Percentiles rank a stretch among this genome's conserved stretches.
Evolutionary conservation across 2,888 invertebrate species (phyloP).

Genomic region (Meandrusa payeni): DNA sequence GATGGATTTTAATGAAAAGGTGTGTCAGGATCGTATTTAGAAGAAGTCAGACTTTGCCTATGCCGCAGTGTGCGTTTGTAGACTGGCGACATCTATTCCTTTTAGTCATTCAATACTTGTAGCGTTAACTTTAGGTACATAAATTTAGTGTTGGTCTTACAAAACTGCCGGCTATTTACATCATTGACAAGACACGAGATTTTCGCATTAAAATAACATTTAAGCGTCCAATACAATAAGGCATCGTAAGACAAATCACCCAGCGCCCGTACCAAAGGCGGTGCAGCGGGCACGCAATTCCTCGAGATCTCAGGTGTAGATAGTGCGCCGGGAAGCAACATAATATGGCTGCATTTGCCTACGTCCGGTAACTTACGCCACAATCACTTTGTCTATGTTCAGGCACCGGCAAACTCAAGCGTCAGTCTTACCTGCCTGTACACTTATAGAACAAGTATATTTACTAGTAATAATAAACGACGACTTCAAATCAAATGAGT

Average conservation of each 20-base stretch:
- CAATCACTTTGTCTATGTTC: constrained; percentile 10
- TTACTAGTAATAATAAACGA: too few species aligned
- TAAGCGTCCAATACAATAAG: constrained; percentile 39
- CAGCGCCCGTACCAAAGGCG: constrained; percentile 38
- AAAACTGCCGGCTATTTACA: neutral
- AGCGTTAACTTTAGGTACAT: too few species aligned
- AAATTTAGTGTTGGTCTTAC: too few species aligned
- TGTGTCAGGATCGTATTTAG: too few species aligned
- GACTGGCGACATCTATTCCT: too few species aligned
- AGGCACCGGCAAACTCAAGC: constrained; percentile 1
- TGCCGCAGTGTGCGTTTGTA: too few species aligned
- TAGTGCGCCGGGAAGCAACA: constrained; percentile 37
- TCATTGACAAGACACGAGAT: constrained; percentile 8
- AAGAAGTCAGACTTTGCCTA: too few species aligned
- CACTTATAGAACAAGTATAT: too few species aligned
- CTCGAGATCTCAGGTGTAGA: constrained; percentile 50
- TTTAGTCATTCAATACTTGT: too few species aligned
- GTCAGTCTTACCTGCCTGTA: neutral
- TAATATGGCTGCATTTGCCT: constrained; percentile 41
- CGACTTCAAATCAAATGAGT: too few species aligned
- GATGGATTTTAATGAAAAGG: too few species aligned
- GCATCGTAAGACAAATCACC: constrained; percentile 50
- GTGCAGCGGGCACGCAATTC: constrained; percentile 52
- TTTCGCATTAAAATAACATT: constrained; percentile 19
- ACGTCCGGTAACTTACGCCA: constrained; percentile 23